phyloP scores from a whole-genome alignment of 1,140 invertebrate genomes.

The Pentalonia nigronervosa region DNA sequence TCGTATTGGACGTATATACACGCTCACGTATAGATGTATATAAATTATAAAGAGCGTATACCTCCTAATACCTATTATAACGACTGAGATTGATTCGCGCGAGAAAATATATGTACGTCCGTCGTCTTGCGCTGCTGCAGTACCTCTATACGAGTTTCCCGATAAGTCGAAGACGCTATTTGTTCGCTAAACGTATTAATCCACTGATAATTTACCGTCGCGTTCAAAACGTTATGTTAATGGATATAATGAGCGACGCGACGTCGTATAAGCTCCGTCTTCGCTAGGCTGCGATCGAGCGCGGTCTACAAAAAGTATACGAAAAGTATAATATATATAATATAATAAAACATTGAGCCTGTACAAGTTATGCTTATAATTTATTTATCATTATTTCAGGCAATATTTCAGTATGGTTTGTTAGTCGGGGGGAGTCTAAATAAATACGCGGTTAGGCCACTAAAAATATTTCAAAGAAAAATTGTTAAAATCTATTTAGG shows the following conservation, averaged over 20 bases:
- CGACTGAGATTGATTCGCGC: background rate
- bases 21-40: background rate
- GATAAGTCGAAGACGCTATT: slow-evolving; percentile 43
- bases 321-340: too few species aligned
- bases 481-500: too few species aligned
- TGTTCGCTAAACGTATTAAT: slow-evolving; percentile 43
- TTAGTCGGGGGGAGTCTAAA: too few species aligned
- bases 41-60: background rate
- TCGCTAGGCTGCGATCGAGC: background rate
- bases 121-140: background rate
- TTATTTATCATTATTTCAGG: too few species aligned
- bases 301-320: background rate
- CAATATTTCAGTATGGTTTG: too few species aligned
- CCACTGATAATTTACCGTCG: slow-evolving; percentile 32
- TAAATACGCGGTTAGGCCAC: too few species aligned
- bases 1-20: background rate
- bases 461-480: too few species aligned
- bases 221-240: slow-evolving; percentile 40
- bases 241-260: background rate
- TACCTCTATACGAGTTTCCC: background rate
- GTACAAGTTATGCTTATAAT: too few species aligned
- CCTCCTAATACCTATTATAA: background rate
- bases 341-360: too few species aligned
- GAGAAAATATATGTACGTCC: background rate
- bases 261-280: background rate